phyloP scores from a whole-genome alignment of 2,888 invertebrate genomes.

The Neocrepidodera transversa region DNA sequence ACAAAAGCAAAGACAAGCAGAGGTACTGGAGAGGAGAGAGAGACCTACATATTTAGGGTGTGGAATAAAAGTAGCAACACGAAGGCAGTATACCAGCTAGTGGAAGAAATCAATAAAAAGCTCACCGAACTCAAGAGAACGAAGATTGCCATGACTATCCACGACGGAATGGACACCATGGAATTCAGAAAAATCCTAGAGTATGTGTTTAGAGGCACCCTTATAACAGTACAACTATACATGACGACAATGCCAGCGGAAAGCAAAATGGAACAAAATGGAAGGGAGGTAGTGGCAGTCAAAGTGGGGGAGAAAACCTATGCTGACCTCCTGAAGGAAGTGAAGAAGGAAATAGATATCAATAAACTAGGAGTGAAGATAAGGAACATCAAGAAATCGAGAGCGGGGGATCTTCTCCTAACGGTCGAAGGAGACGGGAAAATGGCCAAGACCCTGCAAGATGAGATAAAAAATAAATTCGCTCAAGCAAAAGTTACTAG shows the following conservation, averaged over 20 bases:
- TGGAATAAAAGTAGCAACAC: too few relatives aligned
- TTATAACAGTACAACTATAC: not conserved
- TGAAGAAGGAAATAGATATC: conserved; percentile 3
- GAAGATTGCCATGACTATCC: too few relatives aligned
- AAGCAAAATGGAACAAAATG: not conserved
- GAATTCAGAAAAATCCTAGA: conserved; percentile 21
- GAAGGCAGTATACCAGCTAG: too few relatives aligned
- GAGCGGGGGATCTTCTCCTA: not conserved
- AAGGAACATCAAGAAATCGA: not conserved
- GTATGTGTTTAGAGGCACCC: not conserved
- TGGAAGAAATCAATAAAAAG: too few relatives aligned
- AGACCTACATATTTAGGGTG: too few relatives aligned
- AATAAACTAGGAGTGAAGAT: conserved; percentile 12
- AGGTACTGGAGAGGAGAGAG: too few relatives aligned
- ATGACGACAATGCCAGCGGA: not conserved
- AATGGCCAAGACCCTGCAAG: not conserved
- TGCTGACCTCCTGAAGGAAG: conserved; percentile 16
- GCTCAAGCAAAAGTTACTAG: not conserved
- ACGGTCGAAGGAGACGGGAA: conserved; percentile 14
- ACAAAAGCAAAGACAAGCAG: too few relatives aligned
- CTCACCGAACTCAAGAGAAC: too few relatives aligned
- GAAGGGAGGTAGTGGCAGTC: not conserved
- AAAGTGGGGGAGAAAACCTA: not conserved
- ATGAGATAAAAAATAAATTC: not conserved
- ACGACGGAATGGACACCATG: too few relatives aligned